Evolutionary conservation across 2,113 vertebrate species (phyloP).

Genomic region (Corvus cornix): DNA sequence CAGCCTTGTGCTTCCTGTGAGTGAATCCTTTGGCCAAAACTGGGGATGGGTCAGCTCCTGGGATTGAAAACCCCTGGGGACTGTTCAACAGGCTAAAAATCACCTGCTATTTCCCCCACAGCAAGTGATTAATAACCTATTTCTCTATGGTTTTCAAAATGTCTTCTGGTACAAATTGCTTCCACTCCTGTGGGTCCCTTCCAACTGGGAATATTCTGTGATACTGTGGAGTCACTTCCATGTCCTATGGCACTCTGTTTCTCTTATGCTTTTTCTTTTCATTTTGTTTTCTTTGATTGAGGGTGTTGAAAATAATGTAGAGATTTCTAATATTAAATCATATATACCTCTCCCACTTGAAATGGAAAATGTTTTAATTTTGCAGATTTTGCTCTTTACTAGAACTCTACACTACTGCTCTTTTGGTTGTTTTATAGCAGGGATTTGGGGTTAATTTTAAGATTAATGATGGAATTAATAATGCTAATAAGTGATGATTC

Average conservation of each 20-base stretch:
- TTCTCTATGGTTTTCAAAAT: accelerated
- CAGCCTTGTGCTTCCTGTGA: neutral
- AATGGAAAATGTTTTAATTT: neutral
- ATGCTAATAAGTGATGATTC: neutral
- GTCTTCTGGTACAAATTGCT: neutral
- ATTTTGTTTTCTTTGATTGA: neutral
- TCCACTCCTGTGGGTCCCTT: neutral
- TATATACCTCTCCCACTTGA: neutral
- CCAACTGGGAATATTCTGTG: neutral
- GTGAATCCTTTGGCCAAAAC: neutral
- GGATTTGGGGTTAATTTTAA: neutral
- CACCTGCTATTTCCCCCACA: neutral
- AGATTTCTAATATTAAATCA: neutral
- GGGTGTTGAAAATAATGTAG: neutral
- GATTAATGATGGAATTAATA: neutral
- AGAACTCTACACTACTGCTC: neutral
- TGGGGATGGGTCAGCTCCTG: neutral
- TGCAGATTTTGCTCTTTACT: neutral
- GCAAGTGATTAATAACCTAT: neutral
- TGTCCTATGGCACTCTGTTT: neutral
- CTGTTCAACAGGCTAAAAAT: neutral
- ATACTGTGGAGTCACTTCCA: neutral
- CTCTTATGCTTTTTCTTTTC: neutral
- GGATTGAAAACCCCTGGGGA: neutral
- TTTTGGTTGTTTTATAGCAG: neutral